phyloP scores from a whole-genome alignment of 1,140 invertebrate genomes.

The Drosophila sproati region DNA sequence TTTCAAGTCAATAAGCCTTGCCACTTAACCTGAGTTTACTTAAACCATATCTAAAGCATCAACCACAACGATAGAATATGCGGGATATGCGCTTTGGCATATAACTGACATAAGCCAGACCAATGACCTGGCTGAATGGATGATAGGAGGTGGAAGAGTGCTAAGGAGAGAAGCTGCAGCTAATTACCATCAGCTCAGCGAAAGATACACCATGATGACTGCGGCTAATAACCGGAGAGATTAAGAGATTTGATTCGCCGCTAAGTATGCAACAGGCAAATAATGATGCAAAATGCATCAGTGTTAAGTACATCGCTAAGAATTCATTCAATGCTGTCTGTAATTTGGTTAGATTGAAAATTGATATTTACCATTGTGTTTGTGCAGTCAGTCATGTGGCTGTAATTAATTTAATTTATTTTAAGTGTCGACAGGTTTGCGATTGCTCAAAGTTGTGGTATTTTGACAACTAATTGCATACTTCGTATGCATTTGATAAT shows the following conservation, averaged over 20 bases:
- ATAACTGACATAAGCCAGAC: background rate
- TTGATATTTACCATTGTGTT: conserved; percentile 10
- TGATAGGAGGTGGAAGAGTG: background rate
- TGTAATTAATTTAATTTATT: conserved; percentile 43
- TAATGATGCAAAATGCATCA: conserved; percentile 39
- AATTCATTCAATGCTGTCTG: background rate
- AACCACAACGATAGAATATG: no score
- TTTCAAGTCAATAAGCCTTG: no score
- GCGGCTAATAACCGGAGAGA: conserved; percentile 57
- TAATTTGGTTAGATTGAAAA: background rate
- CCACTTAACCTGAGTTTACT: no score
- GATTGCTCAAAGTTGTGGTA: background rate
- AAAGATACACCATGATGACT: conserved; percentile 53
- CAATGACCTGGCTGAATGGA: conserved; percentile 4
- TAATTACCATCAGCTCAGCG: conserved; percentile 61
- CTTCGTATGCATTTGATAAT: background rate
- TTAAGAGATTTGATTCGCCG: conserved; percentile 37
- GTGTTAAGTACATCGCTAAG: conserved; percentile 3
- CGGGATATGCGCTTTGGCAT: no score
- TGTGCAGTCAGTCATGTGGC: conserved; percentile 7
- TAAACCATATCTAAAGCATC: no score
- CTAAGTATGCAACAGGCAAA: conserved; percentile 42
- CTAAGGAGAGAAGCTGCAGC: conserved; percentile 49
- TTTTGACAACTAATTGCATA: conserved; percentile 7
- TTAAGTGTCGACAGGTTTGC: conserved; percentile 24